Base-by-base conservation (phyloP, 2,797 vertebrate genomes). In the Cryptoblepharus egeriae region DNA sequence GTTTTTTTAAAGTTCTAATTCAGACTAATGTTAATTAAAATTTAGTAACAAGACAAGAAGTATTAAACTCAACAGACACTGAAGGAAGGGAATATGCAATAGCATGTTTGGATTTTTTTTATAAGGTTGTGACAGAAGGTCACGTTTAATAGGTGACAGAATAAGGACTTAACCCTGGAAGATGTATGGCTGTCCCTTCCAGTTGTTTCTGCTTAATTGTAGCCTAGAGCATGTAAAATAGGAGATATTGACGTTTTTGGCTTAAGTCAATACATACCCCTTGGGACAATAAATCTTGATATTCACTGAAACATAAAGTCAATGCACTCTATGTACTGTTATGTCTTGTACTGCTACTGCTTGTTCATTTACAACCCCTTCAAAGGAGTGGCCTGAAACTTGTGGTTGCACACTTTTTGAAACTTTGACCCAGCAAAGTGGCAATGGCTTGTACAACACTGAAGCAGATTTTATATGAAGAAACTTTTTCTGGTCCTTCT, bases 241-340 rank as follows among this genome's bases (percentile, higher is more conserved):
- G 1, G 79, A 42, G 55, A 5, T 89, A 77, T 28, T 87, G 78
- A 85, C 61, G 76, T 49, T 37, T 83, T 22, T 82, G 58, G 12
- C 61, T 45, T 30, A 81, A 90, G 61, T 61, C 77, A 82, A 28
- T 90, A 79, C 67, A 81, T 86, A 78, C 24, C n/a, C 79, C 65
- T 83, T 72, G 30, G 70, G 81, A 85, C 24, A 83, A 79, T 87
- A 77, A 74, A 88, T 76, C 79, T 75, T 77, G 35, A 2, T 85
- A 80, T 85, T 90, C 64, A 90, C 15, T 8, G 16, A 4, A 79
- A 91, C 65, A 65, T 57, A 83, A 87, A 88, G 72, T 73, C 57
- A 88, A 49, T 72, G 64, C 82, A 20, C 20, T 73, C 18, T 60
- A 85, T 83, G 13, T 77, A 80, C 58, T 79, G 82, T 39, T 84